Evolutionary conservation across 2,113 vertebrate genomes (phyloP).

Genomic region (Spheniscus mendiculus): DNA sequence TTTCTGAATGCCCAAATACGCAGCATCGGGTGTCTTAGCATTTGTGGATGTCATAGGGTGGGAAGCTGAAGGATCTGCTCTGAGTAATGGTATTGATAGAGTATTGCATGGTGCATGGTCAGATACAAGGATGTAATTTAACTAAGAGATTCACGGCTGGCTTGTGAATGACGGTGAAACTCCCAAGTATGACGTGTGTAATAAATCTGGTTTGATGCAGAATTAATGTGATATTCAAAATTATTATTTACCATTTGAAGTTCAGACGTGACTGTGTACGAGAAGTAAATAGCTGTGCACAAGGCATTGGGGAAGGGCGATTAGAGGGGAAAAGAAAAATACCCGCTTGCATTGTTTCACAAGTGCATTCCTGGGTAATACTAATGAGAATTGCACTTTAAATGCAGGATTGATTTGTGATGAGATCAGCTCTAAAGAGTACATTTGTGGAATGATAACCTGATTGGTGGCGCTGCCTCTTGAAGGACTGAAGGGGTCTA

Average conservation of each 20-base stretch:
- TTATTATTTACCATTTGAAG: slow-evolving; percentile 3
- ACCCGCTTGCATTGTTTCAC: background rate
- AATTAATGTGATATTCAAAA: background rate
- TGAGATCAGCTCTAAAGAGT: slow-evolving; percentile 41
- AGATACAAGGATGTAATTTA: background rate
- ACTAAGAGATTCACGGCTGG: background rate
- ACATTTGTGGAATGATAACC: slow-evolving; percentile 27
- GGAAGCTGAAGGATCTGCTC: background rate
- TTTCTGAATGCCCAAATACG: background rate
- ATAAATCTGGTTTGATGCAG: background rate
- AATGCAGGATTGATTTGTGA: slow-evolving; percentile 43
- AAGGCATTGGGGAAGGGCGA: background rate
- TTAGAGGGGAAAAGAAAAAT: background rate
- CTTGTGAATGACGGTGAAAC: background rate
- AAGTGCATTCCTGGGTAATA: background rate
- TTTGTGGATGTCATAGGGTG: background rate
- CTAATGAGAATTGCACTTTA: slow-evolving; percentile 55
- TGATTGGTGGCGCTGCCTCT: slow-evolving; percentile 49
- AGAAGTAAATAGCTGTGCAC: background rate
- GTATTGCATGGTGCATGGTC: background rate
- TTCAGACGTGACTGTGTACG: background rate
- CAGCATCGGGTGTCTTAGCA: background rate
- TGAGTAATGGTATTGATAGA: background rate
- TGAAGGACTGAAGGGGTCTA: slow-evolving; percentile 55
- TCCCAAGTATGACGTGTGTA: background rate